Evolutionary conservation across 2,113 vertebrate species (phyloP).

Genomic region (Apaloderma vittatum): DNA sequence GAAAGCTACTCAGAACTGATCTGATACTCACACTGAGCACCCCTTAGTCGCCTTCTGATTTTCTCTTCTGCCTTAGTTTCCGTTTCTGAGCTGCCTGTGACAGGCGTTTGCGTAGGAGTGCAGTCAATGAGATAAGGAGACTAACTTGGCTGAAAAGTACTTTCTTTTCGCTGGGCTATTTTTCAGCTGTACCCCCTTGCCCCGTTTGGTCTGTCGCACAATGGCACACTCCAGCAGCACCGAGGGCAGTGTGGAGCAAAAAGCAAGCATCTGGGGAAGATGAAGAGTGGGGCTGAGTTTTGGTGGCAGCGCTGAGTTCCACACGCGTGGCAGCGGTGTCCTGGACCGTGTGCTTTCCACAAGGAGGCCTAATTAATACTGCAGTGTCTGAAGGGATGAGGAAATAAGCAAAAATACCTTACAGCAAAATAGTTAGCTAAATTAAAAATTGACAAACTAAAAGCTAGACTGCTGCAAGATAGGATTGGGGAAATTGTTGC

Average conservation of each 20-base stretch:
- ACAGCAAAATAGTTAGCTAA: neutral
- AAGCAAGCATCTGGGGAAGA: neutral
- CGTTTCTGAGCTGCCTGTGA: neutral
- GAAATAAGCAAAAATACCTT: neutral
- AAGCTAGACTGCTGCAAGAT: neutral
- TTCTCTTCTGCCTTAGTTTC: neutral
- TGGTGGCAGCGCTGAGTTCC: neutral
- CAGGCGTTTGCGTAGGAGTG: neutral
- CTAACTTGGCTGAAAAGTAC: neutral
- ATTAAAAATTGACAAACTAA: neutral
- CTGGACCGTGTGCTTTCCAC: neutral
- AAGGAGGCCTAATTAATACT: neutral
- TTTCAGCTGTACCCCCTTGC: neutral
- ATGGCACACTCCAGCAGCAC: neutral
- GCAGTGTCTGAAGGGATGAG: neutral
- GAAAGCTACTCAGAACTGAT: neutral
- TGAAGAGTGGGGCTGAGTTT: neutral
- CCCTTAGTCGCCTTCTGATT: neutral
- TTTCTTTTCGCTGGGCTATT: neutral
- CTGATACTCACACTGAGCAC: neutral
- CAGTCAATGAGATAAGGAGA: neutral
- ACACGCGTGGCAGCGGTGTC: neutral
- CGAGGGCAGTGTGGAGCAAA: neutral
- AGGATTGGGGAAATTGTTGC: neutral
- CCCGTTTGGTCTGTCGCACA: neutral